These are phyloP conservation scores for Paramormyrops hopkinsi DNA, from an alignment of 2,797 vertebrate species.

Conservation along the genomic window DNA sequence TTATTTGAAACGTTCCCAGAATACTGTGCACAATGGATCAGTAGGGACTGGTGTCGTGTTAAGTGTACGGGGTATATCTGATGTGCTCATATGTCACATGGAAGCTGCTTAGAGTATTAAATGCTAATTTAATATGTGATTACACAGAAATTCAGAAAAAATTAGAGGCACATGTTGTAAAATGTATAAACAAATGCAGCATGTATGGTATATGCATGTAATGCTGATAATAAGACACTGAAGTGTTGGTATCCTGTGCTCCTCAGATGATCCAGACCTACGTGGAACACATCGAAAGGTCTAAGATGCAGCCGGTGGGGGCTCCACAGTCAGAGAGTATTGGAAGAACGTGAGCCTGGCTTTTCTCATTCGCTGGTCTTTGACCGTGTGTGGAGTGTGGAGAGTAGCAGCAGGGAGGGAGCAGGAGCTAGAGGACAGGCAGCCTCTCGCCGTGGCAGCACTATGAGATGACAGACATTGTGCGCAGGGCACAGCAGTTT, in stretches of 20 bases:
- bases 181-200: background rate
- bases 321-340: conserved; percentile 6
- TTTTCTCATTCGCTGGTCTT: background rate
- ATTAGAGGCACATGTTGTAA: background rate
- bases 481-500: background rate
- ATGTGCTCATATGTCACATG: background rate
- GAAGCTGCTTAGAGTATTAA: background rate
- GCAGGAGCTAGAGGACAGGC: background rate
- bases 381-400: background rate
- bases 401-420: background rate
- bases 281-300: conserved; percentile 92
- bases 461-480: background rate
- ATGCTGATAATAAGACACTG: no score
- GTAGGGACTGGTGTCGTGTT: background rate
- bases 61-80: background rate
- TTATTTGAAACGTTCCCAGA: background rate
- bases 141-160: background rate
- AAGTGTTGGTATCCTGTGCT: background rate
- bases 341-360: conserved; percentile 13
- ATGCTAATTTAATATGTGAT: background rate
- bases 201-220: background rate
- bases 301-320: conserved; percentile 78
- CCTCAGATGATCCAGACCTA: conserved; percentile 97
- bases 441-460: background rate
- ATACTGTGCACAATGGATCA: background rate